A percentile compares a stretch with the other conserved stretches of the same genome.
Conservation (phyloP, 1,140 invertebrate species). For the Ostrea denselamellosa region DNA sequence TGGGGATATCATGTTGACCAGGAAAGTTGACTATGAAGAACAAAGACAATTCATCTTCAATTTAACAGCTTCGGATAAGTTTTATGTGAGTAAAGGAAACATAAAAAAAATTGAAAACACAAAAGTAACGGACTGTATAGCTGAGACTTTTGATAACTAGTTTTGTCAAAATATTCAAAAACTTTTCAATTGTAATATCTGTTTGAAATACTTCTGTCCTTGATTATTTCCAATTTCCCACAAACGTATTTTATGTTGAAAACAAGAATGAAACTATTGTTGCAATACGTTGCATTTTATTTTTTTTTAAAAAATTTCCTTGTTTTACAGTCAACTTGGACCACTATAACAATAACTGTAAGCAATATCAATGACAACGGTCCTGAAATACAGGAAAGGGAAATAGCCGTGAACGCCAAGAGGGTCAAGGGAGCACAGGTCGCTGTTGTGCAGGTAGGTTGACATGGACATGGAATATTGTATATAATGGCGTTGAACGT, state of each 20-base stretch:
- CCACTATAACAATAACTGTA: slow-evolving; percentile 50
- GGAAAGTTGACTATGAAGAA: slow-evolving; percentile 53
- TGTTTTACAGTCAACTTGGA: slow-evolving; percentile 47
- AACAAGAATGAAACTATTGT: too few species aligned
- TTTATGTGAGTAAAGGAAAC: slow-evolving; percentile 47
- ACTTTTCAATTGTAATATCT: too few species aligned
- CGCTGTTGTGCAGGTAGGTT: slow-evolving; percentile 46
- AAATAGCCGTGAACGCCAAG: slow-evolving; percentile 37
- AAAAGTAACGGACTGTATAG: too few species aligned
- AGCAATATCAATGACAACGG: slow-evolving; percentile 58
- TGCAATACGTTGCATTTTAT: too few species aligned
- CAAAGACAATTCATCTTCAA: slow-evolving; percentile 47
- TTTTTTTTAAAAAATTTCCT: neutral
- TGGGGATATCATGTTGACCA: slow-evolving; percentile 49
- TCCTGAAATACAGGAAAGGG: slow-evolving; percentile 43
- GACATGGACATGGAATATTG: too few species aligned
- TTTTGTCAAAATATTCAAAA: too few species aligned
- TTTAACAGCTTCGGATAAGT: slow-evolving; percentile 54
- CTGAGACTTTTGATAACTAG: too few species aligned
- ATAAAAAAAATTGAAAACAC: too few species aligned
- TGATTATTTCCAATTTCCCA: too few species aligned
- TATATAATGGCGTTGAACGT: too few species aligned
- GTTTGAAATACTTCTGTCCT: too few species aligned
- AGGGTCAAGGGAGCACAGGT: slow-evolving; percentile 43
- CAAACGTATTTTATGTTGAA: too few species aligned